These are phyloP conservation scores for Hermetia illucens DNA, from an alignment of 1,140 invertebrate species.

Conservation along the genomic window DNA sequence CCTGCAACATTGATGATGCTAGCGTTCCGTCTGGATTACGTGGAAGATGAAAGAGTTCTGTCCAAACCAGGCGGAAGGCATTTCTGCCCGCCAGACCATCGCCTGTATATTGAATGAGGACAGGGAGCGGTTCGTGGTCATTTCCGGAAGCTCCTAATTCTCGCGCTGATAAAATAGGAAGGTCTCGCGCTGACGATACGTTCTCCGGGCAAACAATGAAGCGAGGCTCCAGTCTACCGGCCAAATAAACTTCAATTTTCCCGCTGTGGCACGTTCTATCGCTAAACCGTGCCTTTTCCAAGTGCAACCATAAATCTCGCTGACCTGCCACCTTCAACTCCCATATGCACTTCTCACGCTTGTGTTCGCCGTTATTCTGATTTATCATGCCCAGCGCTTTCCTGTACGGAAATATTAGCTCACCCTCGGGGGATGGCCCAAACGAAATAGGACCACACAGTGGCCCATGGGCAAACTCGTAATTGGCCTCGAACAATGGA, in stretches of 20 bases:
- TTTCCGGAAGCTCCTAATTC: slow-evolving; percentile 49
- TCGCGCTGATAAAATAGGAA: slow-evolving; percentile 60
- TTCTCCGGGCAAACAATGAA: slow-evolving; percentile 71
- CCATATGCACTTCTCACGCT: slow-evolving; percentile 75
- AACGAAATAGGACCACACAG: slow-evolving; percentile 69
- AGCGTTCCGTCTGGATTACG: slow-evolving; percentile 66
- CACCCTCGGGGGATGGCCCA: slow-evolving; percentile 61
- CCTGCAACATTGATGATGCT: slow-evolving; percentile 51
- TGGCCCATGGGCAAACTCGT: slow-evolving; percentile 77
- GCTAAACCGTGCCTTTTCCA: slow-evolving; percentile 72
- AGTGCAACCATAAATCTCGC: slow-evolving; percentile 69
- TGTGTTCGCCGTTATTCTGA: slow-evolving; percentile 22
- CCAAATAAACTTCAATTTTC: slow-evolving; percentile 66
- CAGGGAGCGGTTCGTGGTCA: slow-evolving; percentile 40
- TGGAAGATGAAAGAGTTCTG: slow-evolving; percentile 72
- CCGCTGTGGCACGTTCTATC: slow-evolving; percentile 69
- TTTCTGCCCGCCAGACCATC: slow-evolving; percentile 48
- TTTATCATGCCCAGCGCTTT: slow-evolving; percentile 50
- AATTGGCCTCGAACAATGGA: slow-evolving; percentile 68
- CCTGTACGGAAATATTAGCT: slow-evolving; percentile 71
- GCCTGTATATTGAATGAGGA: slow-evolving; percentile 56
- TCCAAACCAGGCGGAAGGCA: slow-evolving; percentile 78
- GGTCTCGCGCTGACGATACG: slow-evolving; percentile 55
- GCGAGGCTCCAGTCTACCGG: slow-evolving; percentile 50
- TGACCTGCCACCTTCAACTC: slow-evolving; percentile 66